Conservation (phyloP, 2,888 invertebrate genomes). For the Trichogramma evanescens region DNA sequence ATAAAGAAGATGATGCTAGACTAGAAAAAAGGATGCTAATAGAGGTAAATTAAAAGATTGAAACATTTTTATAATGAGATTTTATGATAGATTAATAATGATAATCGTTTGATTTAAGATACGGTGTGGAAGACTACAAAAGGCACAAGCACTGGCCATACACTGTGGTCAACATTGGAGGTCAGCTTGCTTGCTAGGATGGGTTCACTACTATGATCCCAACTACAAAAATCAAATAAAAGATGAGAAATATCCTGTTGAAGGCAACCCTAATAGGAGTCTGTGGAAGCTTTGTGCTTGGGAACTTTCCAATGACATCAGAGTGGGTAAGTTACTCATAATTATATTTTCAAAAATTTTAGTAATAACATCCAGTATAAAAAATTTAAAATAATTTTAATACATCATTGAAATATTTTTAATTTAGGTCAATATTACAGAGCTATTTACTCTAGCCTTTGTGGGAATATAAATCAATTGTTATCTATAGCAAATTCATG, state of each 20-base stretch:
- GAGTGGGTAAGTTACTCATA: constrained; percentile 34
- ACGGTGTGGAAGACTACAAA: constrained; percentile 77
- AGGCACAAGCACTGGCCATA: constrained; percentile 75
- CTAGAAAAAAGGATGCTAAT: constrained; percentile 44
- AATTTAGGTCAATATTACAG: constrained; percentile 39
- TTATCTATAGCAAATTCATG: constrained; percentile 72
- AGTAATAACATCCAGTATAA: not conserved
- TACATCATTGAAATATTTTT: not conserved
- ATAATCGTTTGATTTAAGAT: constrained; percentile 49
- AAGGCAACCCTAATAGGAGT: constrained; percentile 77
- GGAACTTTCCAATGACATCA: constrained; percentile 46
- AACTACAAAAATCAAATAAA: constrained; percentile 52
- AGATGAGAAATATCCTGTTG: constrained; percentile 53
- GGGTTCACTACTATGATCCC: constrained; percentile 81
- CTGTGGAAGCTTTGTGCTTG: constrained; percentile 72
- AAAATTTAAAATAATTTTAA: not conserved
- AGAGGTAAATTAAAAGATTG: constrained; percentile 30
- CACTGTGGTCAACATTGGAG: constrained; percentile 88
- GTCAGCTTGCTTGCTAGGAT: constrained; percentile 84
- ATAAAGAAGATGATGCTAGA: constrained; percentile 69
- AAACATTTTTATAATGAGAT: not conserved
- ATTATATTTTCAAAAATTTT: constrained; percentile 4
- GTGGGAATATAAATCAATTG: constrained; percentile 76
- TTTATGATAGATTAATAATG: not conserved
- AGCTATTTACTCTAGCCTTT: constrained; percentile 52